Base-by-base conservation (phyloP, 2,113 vertebrate species). In the Neoarius graeffei region DNA sequence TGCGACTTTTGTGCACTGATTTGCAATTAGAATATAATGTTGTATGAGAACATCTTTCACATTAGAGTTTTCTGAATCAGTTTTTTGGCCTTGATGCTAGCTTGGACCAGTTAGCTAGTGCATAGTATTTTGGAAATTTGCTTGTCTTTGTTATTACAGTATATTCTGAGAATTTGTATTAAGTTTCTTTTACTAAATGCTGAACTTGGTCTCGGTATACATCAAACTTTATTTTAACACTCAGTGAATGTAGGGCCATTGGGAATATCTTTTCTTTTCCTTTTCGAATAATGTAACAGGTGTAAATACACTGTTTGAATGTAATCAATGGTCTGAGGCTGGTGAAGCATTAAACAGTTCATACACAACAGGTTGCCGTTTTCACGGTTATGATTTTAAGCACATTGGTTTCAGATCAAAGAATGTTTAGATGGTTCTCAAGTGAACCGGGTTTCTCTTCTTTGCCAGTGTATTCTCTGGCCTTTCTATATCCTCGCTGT, bases 401-500 rank as follows among this genome's bases (percentile, higher is more conserved):
- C 77, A 81, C 60, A 60, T 57, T 48, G 52, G 79, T 74, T 82
- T 13, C 4, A 86, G 59, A 80, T 79, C 79, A 73, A 87, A 83
- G 80, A 74, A 20, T 48, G 57, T 30, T 87, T 42, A 17, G 50
- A 69, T 48, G 50, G 76, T 86, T 87, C 80, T 87, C 69, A 87
- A 83, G 86, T 87, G 80, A 87, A 83, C 67, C n/a, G 11, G 42
- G 79, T 71, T 56, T 59, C 86, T 81, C 80, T 73, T 81, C 79
- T 87, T 83, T 83, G 9, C 86, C 56, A 13, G 69, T 60, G 80
- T 73, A 81, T 82, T 82, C 59, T 84, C 83, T 83, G 64, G 71
- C 87, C 69, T 67, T 83, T 77, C 81, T 84, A 52, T 87, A 83
- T 73, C 84, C 71, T 50, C 52, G 76, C 52, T 85, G 76, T 84